Evolutionary conservation across 1,140 invertebrate species (phyloP).

Genomic region (Battus philenor): DNA sequence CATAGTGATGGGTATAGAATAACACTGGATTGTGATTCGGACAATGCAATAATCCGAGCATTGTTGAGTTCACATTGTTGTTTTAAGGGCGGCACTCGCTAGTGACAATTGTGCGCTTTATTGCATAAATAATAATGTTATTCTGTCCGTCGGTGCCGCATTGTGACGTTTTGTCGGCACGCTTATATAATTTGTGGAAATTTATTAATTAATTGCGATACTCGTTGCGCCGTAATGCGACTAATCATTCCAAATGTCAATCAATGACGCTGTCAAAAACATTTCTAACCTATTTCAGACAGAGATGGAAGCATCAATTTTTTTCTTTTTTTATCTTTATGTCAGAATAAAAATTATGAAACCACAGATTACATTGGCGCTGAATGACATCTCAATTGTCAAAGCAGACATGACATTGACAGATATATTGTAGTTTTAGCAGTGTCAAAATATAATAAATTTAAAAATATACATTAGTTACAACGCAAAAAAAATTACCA

Average conservation of each 20-base stretch:
- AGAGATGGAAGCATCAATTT: too few species aligned
- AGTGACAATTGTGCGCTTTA: constrained; percentile 69
- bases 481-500: too few species aligned
- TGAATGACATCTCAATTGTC: too few species aligned
- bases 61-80: constrained; percentile 73
- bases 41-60: constrained; percentile 72
- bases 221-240: neutral
- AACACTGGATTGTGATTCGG: constrained; percentile 56
- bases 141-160: constrained; percentile 53
- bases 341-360: too few species aligned
- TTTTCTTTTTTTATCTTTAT: too few species aligned
- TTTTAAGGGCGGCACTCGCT: constrained; percentile 68
- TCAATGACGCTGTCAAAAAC: too few species aligned
- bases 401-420: too few species aligned
- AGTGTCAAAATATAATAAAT: too few species aligned
- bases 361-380: too few species aligned
- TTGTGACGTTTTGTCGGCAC: constrained; percentile 54
- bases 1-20: constrained; percentile 44
- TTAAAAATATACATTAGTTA: too few species aligned
- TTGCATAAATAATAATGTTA: constrained; percentile 75
- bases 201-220: constrained; percentile 28
- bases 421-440: too few species aligned
- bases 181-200: constrained; percentile 40
- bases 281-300: too few species aligned
- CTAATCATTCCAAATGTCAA: neutral